Base-by-base conservation (phyloP, 2,888 invertebrate species). In the Melangyna quadrimaculata region DNA sequence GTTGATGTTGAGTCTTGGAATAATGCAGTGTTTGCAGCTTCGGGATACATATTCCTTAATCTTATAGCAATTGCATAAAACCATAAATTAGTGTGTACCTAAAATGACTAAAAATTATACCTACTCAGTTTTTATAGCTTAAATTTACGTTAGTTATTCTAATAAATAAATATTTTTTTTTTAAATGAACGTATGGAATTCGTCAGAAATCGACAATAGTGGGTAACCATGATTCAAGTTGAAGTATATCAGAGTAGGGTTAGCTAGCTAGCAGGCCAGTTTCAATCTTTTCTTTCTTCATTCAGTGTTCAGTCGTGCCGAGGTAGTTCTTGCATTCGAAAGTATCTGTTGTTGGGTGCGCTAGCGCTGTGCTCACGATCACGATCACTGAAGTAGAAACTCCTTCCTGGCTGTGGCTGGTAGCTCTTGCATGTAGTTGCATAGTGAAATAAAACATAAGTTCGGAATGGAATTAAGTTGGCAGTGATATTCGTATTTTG, bases 351-450 rank as follows among this genome's bases (percentile, higher is more conserved):
- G 61, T 73, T 48, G 61, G 78, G 55, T 77, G 72, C 80, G 27
- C 70, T 79, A 79, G 84, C 70, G 71, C 53, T 55, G 71, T 65
- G 75, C 48, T 72, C 57, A 59, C 59, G 32, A 32, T 35, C 71
- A 79, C 71, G 79, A 75, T 84, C 84, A 37, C 65, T 45, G 45
- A 45, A 80, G 75, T 72, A 75, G 75, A 72, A 84, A 75, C 67
- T 79, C 67, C 75, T 67, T 67, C 51, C 67, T 67, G 35, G 35
- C 57, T 57, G 19, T 14, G 48, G 32, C 17, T 78, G 70, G 65
- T 74, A 53, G 63, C 51, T 55, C 37, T 43, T 48, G 63, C 55
- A 43, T 40, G 55, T 53, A 40, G 14, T 59, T 67, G 59, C 55
- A 35, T 32, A 59, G 35, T 59, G 35, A 55, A 61, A 69, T 32